phyloP scores from a whole-genome alignment of 2,888 invertebrate genomes.

The Rhyacophila evoluta region DNA sequence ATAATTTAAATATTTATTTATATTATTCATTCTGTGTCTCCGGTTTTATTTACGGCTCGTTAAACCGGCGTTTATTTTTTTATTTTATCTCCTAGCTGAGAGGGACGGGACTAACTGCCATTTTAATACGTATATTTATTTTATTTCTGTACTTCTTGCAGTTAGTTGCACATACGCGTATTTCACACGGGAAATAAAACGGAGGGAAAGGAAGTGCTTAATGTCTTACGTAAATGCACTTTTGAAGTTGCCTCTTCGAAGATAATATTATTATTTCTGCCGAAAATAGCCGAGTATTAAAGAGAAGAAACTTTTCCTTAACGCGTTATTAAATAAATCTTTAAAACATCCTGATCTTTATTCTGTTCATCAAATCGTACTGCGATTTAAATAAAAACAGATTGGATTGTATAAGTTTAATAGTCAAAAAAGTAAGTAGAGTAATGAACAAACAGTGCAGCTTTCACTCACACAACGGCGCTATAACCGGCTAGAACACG shows the following conservation, averaged over 20 bases:
- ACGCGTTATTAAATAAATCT: no score
- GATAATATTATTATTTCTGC: conserved; percentile 7
- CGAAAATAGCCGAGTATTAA: neutral
- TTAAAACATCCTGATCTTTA: no score
- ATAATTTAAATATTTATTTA: conserved; percentile 7
- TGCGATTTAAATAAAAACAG: no score
- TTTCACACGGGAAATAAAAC: neutral
- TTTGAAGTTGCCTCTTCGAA: neutral
- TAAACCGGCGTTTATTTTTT: neutral
- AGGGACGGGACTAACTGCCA: neutral
- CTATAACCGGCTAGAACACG: no score
- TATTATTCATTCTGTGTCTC: conserved; percentile 12
- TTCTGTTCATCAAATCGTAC: no score
- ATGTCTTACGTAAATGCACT: neutral
- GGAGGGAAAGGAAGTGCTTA: neutral
- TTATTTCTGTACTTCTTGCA: neutral
- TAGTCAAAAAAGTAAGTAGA: no score
- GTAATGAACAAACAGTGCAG: no score
- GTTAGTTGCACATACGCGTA: neutral
- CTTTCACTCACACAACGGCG: no score
- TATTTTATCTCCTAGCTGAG: neutral
- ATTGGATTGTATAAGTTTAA: no score
- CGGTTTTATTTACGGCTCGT: neutral
- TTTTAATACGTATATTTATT: conserved; percentile 24
- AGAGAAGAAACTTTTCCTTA: no score